Evolutionary conservation across 2,797 vertebrate species (phyloP).

Genomic region (Amphiprion clarkii): DNA sequence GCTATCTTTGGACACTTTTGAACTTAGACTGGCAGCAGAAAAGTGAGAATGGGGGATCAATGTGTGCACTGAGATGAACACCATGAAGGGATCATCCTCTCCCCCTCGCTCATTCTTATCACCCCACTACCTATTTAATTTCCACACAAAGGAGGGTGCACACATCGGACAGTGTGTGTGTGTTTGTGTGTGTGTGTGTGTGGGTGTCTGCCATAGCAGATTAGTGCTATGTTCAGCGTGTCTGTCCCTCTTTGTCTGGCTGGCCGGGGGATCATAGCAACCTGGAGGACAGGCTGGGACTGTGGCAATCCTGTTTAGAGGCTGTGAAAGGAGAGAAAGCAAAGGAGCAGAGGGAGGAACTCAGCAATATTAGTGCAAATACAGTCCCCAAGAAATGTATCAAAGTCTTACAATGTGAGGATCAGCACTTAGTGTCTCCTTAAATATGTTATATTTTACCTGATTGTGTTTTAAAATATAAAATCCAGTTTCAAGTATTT

Average conservation of each 20-base stretch:
- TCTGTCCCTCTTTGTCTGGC: slow-evolving; percentile 83
- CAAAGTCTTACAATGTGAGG: neutral
- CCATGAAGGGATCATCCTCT: slow-evolving; percentile 62
- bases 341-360: slow-evolving; percentile 19
- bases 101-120: slow-evolving; percentile 58
- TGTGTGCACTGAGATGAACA: slow-evolving; percentile 66
- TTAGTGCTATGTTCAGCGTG: slow-evolving; percentile 81
- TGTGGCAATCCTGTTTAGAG: slow-evolving; percentile 83
- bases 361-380: slow-evolving; percentile 3
- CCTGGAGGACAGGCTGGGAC: slow-evolving; percentile 76
- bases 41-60: slow-evolving; percentile 70
- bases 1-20: slow-evolving; percentile 2
- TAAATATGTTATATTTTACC: neutral
- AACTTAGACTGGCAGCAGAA: slow-evolving; percentile 51
- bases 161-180: slow-evolving; percentile 48
- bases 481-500: neutral
- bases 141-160: slow-evolving; percentile 74
- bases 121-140: slow-evolving; percentile 76
- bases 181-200: slow-evolving; percentile 39
- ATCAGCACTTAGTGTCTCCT: neutral
- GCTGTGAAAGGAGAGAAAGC: slow-evolving; percentile 65
- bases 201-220: slow-evolving; percentile 77
- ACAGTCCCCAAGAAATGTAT: slow-evolving; percentile 1
- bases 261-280: slow-evolving; percentile 82
- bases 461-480: slow-evolving; percentile 1